phyloP scores from a whole-genome alignment of 2,888 invertebrate genomes.

The Andrena praecox region DNA sequence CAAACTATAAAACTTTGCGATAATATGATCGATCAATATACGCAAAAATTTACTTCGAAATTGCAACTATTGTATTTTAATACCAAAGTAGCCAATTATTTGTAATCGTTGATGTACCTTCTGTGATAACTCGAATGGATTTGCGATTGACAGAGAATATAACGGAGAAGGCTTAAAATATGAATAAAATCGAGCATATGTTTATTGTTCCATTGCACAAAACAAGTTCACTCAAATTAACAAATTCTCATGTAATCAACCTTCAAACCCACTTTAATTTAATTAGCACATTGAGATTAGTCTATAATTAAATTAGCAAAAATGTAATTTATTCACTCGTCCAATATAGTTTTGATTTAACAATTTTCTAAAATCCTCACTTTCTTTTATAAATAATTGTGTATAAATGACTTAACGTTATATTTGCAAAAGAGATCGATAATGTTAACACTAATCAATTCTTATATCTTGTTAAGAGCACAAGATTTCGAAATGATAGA shows the following conservation, averaged over 20 bases:
- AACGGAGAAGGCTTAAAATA: neutral
- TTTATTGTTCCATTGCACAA: constrained; percentile 18
- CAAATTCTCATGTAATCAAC: neutral
- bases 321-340: neutral
- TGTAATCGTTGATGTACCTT: neutral
- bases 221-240: neutral
- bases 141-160: neutral
- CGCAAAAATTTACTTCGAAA: neutral
- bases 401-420: neutral
- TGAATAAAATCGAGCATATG: neutral
- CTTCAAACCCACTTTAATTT: constrained; percentile 42
- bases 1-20: neutral
- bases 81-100: neutral
- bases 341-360: neutral
- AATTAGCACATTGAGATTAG: neutral
- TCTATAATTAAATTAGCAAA: constrained; percentile 9
- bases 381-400: neutral
- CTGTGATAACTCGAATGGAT: neutral
- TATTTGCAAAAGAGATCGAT: neutral
- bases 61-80: neutral
- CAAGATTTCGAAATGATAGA: neutral
- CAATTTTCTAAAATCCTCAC: neutral
- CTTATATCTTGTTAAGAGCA: neutral
- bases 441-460: neutral
- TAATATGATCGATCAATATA: neutral